These are phyloP conservation scores for Setipinna tenuifilis DNA, from an alignment of 2,797 vertebrate species.

Conservation along the genomic window DNA sequence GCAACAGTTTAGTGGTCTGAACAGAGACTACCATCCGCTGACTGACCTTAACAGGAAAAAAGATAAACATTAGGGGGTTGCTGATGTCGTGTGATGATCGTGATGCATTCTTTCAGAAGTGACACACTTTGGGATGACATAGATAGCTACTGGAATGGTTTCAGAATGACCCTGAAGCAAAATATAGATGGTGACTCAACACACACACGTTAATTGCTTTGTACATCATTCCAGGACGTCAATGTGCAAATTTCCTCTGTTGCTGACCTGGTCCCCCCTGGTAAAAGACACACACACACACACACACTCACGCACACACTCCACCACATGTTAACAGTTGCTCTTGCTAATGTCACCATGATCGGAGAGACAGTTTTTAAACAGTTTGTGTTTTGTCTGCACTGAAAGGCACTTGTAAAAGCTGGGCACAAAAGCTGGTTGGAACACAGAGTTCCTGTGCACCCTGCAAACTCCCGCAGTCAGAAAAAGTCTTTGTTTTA, in stretches of 20 bases:
- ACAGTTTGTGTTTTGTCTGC: conserved; percentile 39
- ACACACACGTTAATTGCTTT: conserved; percentile 23
- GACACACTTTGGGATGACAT: not conserved
- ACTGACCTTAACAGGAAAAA: conserved; percentile 29
- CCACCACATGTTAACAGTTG: conserved; percentile 35
- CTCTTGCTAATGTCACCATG: conserved; percentile 36
- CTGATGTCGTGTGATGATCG: not conserved
- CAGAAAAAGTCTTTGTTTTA: conserved; percentile 28
- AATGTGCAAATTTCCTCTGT: conserved; percentile 45
- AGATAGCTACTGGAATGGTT: conserved; percentile 19
- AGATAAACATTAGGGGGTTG: not conserved
- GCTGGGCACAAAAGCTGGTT: not conserved
- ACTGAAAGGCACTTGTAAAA: conserved; percentile 28
- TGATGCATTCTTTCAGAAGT: not conserved
- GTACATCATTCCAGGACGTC: conserved; percentile 23
- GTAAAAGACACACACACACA: not conserved
- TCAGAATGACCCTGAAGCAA: conserved; percentile 30
- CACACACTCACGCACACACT: no score
- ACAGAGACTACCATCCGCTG: conserved; percentile 28
- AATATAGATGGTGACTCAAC: not conserved
- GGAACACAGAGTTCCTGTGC: conserved; percentile 31
- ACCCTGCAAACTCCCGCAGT: conserved; percentile 34
- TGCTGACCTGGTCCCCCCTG: conserved; percentile 21
- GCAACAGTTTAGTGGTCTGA: conserved; percentile 22
- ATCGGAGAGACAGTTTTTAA: conserved; percentile 21